Evolutionary conservation across 2,113 vertebrate genomes (phyloP).

Genomic region (Hemiscyllium ocellatum): DNA sequence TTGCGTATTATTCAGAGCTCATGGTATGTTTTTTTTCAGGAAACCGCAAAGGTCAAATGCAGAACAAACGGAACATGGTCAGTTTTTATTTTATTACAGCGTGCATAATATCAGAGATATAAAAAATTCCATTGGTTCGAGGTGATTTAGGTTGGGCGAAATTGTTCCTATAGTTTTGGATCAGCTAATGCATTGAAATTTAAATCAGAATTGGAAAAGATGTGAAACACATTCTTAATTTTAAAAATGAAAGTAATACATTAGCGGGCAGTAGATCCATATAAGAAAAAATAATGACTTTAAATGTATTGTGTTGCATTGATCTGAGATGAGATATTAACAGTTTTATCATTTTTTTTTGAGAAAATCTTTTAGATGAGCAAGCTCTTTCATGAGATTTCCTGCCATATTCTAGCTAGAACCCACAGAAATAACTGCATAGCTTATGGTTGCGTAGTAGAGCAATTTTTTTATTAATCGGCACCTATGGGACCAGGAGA

Average conservation of each 20-base stretch:
- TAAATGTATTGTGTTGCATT: background rate
- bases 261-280: background rate
- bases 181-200: background rate
- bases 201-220: too few species aligned
- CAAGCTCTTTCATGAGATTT: background rate
- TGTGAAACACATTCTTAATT: too few species aligned
- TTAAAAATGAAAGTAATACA: background rate
- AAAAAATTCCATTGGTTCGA: background rate
- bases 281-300: background rate
- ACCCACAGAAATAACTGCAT: background rate
- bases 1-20: background rate
- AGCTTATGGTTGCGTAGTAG: background rate
- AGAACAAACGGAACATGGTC: conserved; percentile 30
- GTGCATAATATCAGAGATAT: background rate
- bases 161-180: background rate
- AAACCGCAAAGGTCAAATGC: conserved; percentile 27
- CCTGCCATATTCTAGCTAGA: background rate
- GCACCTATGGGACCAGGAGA: too few species aligned
- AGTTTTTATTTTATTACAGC: background rate
- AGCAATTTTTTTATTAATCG: too few species aligned
- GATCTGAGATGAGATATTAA: background rate
- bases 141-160: background rate
- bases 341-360: background rate
- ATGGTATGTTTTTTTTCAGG: conserved; percentile 32
- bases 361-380: background rate